Evolutionary conservation across 2,888 invertebrate genomes (phyloP).

Genomic region (Lasioglossum oenotherae): DNA sequence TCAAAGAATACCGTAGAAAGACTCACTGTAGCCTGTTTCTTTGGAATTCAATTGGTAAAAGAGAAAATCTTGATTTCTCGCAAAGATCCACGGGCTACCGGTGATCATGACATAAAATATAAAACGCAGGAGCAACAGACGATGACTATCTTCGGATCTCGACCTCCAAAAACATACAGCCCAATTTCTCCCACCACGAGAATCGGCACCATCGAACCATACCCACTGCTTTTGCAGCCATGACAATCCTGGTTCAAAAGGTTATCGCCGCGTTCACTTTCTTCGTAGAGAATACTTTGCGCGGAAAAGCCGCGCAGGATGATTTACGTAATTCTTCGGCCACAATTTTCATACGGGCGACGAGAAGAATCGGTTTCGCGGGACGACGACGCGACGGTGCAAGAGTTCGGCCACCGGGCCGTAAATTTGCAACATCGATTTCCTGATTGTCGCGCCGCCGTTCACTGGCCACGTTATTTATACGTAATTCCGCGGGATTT

Average conservation of each 20-base stretch:
- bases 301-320: constrained; percentile 3
- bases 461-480: constrained; percentile 53
- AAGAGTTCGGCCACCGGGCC: constrained; percentile 13
- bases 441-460: constrained; percentile 40
- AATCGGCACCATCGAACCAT: not conserved
- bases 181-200: not conserved
- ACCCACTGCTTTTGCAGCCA: not conserved
- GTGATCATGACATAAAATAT: too few relatives aligned
- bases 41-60: too few relatives aligned
- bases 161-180: not conserved
- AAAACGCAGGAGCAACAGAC: too few relatives aligned
- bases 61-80: too few relatives aligned
- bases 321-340: constrained; percentile 40
- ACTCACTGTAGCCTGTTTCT: too few relatives aligned
- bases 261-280: constrained; percentile 26
- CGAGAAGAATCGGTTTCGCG: constrained; percentile 8
- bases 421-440: constrained; percentile 59
- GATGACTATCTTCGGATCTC: not conserved
- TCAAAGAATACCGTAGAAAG: too few relatives aligned
- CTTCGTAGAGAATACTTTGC: not conserved
- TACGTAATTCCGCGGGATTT: constrained; percentile 58
- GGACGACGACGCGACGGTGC: not conserved
- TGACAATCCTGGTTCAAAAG: constrained; percentile 1
- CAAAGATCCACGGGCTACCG: too few relatives aligned
- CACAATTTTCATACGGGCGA: constrained; percentile 33